Percentiles rank a stretch among this genome's conserved stretches.
Conservation (phyloP, 2,113 vertebrate species). For the Archilochus colubris region DNA sequence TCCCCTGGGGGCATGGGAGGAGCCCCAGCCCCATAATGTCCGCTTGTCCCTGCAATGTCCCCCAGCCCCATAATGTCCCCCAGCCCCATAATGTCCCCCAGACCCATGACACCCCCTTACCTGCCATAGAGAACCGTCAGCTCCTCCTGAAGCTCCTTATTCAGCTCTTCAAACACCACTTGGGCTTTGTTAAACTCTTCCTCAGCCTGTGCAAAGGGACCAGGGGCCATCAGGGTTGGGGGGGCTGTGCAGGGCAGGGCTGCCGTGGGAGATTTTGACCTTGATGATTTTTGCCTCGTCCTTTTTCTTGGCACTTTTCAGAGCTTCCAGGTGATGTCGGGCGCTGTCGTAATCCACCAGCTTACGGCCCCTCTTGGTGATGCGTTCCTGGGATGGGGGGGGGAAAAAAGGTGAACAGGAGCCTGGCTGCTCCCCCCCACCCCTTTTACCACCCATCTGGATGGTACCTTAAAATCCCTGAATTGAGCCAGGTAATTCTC, state of each 20-base stretch:
- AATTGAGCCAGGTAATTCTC: slow-evolving; percentile 93
- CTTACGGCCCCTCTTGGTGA: slow-evolving; percentile 90
- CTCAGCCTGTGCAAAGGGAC: slow-evolving; percentile 78
- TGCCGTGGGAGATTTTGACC: slow-evolving; percentile 59
- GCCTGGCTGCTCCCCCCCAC: rapidly evolving
- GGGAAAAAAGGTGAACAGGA: background rate
- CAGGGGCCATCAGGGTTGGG: too few relatives aligned
- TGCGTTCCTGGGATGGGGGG: slow-evolving; percentile 81
- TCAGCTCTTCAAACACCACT: slow-evolving; percentile 87
- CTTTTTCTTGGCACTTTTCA: slow-evolving; percentile 90
- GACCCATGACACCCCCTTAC: slow-evolving; percentile 44
- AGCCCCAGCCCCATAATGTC: slow-evolving; percentile 66
- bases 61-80: background rate
- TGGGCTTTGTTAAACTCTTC: slow-evolving; percentile 87
- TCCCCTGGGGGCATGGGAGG: background rate
- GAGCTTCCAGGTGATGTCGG: slow-evolving; percentile 87
- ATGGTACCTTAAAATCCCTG: slow-evolving; percentile 85
- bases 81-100: rapidly evolving
- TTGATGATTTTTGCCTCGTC: slow-evolving; percentile 90
- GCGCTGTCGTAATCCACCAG: slow-evolving; percentile 92
- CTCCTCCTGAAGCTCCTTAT: slow-evolving; percentile 88
- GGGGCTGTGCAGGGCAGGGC: too few relatives aligned
- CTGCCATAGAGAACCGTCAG: slow-evolving; percentile 86
- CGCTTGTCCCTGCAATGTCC: slow-evolving; percentile 67
- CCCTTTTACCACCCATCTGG: rapidly evolving